phyloP scores from a whole-genome alignment of 1,140 invertebrate genomes.

The Manduca sexta region DNA sequence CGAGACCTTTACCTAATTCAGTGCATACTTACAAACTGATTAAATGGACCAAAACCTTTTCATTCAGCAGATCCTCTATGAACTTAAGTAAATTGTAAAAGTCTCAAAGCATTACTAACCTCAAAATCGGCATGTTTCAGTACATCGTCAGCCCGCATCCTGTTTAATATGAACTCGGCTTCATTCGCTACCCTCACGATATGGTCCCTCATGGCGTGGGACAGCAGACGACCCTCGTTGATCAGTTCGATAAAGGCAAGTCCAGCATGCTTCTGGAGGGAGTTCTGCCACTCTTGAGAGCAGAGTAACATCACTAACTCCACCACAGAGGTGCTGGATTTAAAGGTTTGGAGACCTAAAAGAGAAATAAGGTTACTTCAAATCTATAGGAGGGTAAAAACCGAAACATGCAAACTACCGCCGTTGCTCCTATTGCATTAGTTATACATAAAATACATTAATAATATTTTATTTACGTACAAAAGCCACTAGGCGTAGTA shows the following conservation, averaged over 20 bases:
- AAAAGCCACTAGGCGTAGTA: no score
- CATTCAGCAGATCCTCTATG: no score
- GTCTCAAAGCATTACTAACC: no score
- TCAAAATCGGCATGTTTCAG: conserved; percentile 99
- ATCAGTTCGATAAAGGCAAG: conserved; percentile 99
- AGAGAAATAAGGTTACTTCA: background rate
- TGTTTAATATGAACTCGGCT: conserved; percentile 98
- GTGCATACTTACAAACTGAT: no score
- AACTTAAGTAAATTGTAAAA: no score
- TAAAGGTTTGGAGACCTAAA: conserved; percentile 94
- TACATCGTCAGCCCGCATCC: conserved; percentile 99
- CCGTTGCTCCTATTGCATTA: no score
- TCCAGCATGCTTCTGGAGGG: conserved; percentile 98
- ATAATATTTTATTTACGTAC: no score
- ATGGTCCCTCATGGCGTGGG: conserved; percentile 99
- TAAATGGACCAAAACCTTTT: no score
- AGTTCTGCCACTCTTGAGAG: conserved; percentile 99
- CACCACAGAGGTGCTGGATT: conserved; percentile 96
- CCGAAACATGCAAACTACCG: no score
- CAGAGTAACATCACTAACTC: conserved; percentile 99
- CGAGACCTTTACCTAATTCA: no score
- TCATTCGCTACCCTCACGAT: conserved; percentile 99
- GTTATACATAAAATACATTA: no score
- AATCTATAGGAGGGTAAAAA: no score
- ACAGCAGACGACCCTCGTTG: conserved; percentile 97